These are phyloP conservation scores for Stichopus chloronotus DNA, from an alignment of 35 echinoderm and acorn worm species.

Conservation along the genomic window DNA sequence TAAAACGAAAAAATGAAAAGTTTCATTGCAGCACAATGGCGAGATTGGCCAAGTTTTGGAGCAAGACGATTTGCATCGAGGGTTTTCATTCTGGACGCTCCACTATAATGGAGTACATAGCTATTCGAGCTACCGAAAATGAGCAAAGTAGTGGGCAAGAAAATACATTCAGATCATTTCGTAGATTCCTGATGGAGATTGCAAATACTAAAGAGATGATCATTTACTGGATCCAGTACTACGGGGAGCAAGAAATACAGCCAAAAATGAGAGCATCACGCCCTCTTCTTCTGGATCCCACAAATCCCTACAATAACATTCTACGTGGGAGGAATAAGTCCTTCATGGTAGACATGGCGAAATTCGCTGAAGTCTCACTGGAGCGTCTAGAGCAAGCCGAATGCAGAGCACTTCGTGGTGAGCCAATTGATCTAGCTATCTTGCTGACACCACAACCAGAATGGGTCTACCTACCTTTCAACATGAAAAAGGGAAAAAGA, in stretches of 20 bases:
- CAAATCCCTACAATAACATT: slow-evolving; percentile 60
- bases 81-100: slow-evolving; percentile 30
- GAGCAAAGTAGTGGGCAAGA: slow-evolving; percentile 9
- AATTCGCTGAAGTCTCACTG: slow-evolving; percentile 2
- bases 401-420: slow-evolving; percentile 6
- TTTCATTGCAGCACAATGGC: not conserved
- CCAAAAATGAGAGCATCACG: not conserved
- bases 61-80: slow-evolving; percentile 41
- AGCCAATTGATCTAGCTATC: not conserved
- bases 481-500: not conserved
- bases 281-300: slow-evolving; percentile 42
- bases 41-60: slow-evolving; percentile 50
- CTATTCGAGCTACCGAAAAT: slow-evolving; percentile 21
- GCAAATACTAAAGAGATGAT: not conserved
- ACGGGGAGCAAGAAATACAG: not conserved
- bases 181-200: slow-evolving; percentile 1
- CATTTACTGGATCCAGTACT: slow-evolving; percentile 11
- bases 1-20: slow-evolving; percentile 12
- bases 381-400: slow-evolving; percentile 25
- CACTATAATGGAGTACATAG: slow-evolving; percentile 48
- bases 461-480: not conserved
- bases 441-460: slow-evolving; percentile 33
- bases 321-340: not conserved
- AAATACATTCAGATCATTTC: slow-evolving; percentile 35
- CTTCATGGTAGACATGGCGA: not conserved